Percentiles rank a stretch among this genome's conserved stretches.
phyloP scores from a whole-genome alignment of 2,797 vertebrate species.

The Arctocebus calabarensis region DNA sequence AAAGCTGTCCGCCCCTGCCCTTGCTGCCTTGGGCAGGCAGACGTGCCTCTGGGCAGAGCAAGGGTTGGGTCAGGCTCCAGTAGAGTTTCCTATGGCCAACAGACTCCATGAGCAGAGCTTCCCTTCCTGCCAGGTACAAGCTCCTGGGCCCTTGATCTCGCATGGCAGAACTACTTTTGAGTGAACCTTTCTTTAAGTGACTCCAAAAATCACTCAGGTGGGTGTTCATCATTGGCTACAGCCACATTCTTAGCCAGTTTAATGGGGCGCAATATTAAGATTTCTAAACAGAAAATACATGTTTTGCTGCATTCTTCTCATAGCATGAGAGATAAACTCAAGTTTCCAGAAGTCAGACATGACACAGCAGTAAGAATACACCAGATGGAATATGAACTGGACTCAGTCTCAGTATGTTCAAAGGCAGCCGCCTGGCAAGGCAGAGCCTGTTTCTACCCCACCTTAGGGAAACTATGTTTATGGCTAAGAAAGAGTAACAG shows the following conservation, averaged over 20 bases:
- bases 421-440: neutral
- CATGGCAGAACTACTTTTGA: neutral
- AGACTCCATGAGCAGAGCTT: neutral
- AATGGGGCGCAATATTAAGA: neutral
- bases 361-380: constrained; percentile 35
- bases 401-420: neutral
- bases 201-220: neutral
- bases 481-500: neutral
- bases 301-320: constrained; percentile 65
- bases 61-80: too few species aligned
- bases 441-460: neutral
- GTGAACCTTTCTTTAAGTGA: neutral
- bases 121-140: neutral
- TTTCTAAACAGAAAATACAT: constrained; percentile 66
- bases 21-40: neutral
- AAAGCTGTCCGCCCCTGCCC: neutral
- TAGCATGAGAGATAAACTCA: constrained; percentile 62
- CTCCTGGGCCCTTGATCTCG: neutral
- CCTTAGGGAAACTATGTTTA: neutral
- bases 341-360: constrained; percentile 49
- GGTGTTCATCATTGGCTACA: neutral
- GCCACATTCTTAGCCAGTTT: neutral
- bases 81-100: neutral
- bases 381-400: neutral
- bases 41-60: neutral